Evolutionary conservation across 2,113 vertebrate species (phyloP), one percentile per base, ranked within the genome.

Genomic region (Meles meles): DNA sequence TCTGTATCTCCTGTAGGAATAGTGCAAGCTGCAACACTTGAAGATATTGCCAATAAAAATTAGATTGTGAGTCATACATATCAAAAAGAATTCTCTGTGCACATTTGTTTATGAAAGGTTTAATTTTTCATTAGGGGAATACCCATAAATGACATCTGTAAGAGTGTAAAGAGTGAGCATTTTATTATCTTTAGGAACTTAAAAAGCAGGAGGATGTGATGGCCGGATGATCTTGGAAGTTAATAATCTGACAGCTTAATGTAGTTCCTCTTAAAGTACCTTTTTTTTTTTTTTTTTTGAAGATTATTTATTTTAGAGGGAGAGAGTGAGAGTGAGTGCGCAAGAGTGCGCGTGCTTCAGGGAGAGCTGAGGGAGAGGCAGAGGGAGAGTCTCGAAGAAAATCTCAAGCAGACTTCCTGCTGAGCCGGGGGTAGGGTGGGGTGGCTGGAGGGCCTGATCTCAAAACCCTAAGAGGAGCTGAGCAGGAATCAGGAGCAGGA

Each of bases 11-110:
- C 61, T 94, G 44, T 95, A 94, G 71, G 47, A 84, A 93, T 29
- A 94, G 39, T 92, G 88, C 52, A 88, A 55, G 79, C 86, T 81
- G 15, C 34, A 90, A n/a, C 47, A 52, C 69, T 97, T 95, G 42
- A 77, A 87, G 92, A 91, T 98, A 96, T 85, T 97, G 94, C 91
- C 76, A 94, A 4, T 98, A 97, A 98, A 97, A 92, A 89, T 1
- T 95, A 97, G 90, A 90, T 95, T 96, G 86, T 87, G 34, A 86
- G 14, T 88, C 88, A 44, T 93, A 49, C n/a, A n/a, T 4, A 7
- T 93, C 81, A 98, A 88, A 92, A 57, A 96, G 89, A 89, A 67
- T 96, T 95, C 77, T 94, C 86, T n/a, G 27, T 90, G 89, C 85
- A 83, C 37, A 89, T 89, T 84, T 95, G 23, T 49, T 88, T 97